These are phyloP conservation scores for Crossaster papposus DNA, from an alignment of 53 echinoderm and acorn worm species.

Conservation along the genomic window DNA sequence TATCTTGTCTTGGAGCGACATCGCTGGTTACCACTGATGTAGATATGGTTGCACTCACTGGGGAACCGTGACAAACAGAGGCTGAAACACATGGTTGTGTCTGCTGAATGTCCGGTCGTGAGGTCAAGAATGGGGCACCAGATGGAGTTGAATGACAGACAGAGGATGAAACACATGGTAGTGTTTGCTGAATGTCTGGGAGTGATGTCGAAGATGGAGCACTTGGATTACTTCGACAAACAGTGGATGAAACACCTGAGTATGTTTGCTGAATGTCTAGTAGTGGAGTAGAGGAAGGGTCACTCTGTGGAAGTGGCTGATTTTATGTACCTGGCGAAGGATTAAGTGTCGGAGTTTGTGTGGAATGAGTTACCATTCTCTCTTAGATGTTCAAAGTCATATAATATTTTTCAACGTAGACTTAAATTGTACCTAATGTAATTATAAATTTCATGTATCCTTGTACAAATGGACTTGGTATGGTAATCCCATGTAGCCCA, in stretches of 20 bases:
- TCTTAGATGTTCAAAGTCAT: too few relatives aligned
- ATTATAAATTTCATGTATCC: too few relatives aligned
- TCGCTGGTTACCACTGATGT: constrained; percentile 3
- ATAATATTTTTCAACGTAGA: too few relatives aligned
- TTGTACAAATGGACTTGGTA: too few relatives aligned
- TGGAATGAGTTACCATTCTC: too few relatives aligned
- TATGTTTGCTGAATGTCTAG: background rate
- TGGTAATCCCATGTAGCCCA: too few relatives aligned
- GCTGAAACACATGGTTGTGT: too few relatives aligned
- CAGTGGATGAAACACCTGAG: background rate
- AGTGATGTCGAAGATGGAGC: background rate
- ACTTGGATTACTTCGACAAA: background rate
- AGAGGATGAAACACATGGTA: background rate
- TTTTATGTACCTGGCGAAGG: background rate
- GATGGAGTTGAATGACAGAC: background rate
- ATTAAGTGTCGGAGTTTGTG: too few relatives aligned
- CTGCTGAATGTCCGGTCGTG: background rate
- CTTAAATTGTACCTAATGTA: too few relatives aligned
- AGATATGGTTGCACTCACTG: too few relatives aligned
- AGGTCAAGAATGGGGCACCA: background rate
- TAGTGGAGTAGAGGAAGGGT: background rate
- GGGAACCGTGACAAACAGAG: too few relatives aligned
- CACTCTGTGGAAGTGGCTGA: background rate
- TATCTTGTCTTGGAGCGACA: constrained; percentile 2
- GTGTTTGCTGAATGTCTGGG: background rate